phyloP scores from a whole-genome alignment of 2,888 invertebrate species.

The Campoletis raptor region DNA sequence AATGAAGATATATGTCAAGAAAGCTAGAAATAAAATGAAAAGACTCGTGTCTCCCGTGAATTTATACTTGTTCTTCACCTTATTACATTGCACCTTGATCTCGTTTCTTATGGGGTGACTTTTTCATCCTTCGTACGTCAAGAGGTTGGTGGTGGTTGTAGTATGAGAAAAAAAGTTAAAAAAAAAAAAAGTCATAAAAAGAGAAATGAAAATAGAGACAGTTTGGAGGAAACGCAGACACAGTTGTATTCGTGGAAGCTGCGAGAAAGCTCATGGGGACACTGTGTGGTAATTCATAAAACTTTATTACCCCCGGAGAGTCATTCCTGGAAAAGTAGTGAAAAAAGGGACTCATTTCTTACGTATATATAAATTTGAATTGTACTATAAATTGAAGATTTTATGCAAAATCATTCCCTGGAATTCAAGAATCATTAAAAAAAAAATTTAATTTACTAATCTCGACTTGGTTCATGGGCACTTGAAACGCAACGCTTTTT shows the following conservation, averaged over 20 bases:
- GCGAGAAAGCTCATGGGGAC: slow-evolving; percentile 66
- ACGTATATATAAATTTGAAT: slow-evolving; percentile 4
- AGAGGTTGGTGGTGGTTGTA: slow-evolving; percentile 1
- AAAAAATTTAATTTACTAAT: not conserved
- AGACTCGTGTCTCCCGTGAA: slow-evolving; percentile 36
- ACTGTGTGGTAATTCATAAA: slow-evolving; percentile 77
- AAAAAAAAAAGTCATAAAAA: slow-evolving; percentile 25
- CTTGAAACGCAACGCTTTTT: not conserved
- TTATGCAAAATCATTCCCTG: not conserved
- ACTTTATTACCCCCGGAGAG: slow-evolving; percentile 76
- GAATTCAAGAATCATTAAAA: not conserved
- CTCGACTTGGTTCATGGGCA: not conserved
- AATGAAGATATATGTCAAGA: not conserved
- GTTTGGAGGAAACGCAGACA: slow-evolving; percentile 63
- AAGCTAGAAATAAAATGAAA: slow-evolving; percentile 24
- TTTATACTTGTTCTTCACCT: slow-evolving; percentile 27
- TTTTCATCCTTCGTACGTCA: slow-evolving; percentile 31
- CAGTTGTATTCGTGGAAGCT: slow-evolving; percentile 58
- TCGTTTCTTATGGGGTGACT: slow-evolving; percentile 29
- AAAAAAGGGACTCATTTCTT: slow-evolving; percentile 49
- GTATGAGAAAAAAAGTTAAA: slow-evolving; percentile 24
- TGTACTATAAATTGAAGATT: slow-evolving; percentile 10
- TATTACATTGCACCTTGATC: slow-evolving; percentile 32
- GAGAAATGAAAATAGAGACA: slow-evolving; percentile 59
- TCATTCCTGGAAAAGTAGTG: slow-evolving; percentile 68